phyloP scores from a whole-genome alignment of 2,797 vertebrate genomes.

The Fratercula arctica region DNA sequence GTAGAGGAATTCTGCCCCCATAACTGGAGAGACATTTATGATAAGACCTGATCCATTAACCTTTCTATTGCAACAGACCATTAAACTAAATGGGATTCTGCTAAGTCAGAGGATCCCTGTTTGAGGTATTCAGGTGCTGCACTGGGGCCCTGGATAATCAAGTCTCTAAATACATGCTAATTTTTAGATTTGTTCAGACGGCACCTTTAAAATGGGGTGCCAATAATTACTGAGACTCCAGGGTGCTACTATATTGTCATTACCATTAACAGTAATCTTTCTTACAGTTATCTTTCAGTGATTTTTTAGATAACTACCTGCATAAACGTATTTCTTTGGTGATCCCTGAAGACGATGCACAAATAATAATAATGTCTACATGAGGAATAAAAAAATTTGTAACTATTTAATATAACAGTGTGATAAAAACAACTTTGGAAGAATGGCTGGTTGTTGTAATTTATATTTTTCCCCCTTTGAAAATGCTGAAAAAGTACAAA shows the following conservation, averaged over 20 bases:
- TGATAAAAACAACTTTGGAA: constrained; percentile 27
- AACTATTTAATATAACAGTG: neutral
- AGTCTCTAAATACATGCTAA: neutral
- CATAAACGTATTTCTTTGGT: neutral
- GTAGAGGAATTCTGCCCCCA: neutral
- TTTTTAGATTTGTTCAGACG: neutral
- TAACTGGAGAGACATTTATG: neutral
- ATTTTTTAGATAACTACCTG: neutral
- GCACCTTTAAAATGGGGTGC: neutral
- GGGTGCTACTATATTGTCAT: neutral
- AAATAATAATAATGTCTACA: neutral
- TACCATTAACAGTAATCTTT: neutral
- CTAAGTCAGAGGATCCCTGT: neutral
- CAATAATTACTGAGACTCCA: neutral
- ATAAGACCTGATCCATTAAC: neutral
- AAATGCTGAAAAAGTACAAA: constrained; percentile 38
- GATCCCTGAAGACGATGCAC: neutral
- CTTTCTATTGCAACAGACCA: neutral
- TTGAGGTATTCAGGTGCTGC: neutral
- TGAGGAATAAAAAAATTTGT: neutral
- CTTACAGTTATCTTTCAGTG: neutral
- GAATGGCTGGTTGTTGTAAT: constrained; percentile 21
- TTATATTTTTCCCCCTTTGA: neutral
- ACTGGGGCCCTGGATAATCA: neutral
- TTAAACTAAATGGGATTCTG: neutral